Percentiles rank a stretch among this genome's conserved stretches.
Conservation (phyloP, 2,888 invertebrate species). For the Boloria selene region DNA sequence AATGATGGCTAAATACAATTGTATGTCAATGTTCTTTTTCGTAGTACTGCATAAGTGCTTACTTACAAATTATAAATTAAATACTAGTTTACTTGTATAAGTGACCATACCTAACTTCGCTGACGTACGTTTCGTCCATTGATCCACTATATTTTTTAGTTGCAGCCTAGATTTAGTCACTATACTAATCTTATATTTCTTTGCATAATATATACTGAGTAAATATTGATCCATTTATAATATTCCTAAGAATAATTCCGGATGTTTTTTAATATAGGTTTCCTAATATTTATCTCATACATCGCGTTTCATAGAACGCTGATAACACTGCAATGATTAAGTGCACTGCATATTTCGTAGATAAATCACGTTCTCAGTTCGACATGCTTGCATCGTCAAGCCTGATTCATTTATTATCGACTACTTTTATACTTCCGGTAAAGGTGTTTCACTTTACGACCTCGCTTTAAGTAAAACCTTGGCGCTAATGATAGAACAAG, state of each 20-base stretch:
- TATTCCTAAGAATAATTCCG: not conserved
- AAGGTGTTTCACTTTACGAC: constrained; percentile 15
- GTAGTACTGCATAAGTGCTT: no score
- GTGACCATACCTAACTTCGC: no score
- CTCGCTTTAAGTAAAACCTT: constrained; percentile 9
- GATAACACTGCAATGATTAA: constrained; percentile 27
- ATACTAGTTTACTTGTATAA: no score
- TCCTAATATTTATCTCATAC: constrained; percentile 12
- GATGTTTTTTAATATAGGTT: not conserved
- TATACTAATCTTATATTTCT: no score
- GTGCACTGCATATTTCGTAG: constrained; percentile 34
- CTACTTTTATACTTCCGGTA: constrained; percentile 23
- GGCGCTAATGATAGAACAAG: constrained; percentile 14
- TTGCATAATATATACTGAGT: no score
- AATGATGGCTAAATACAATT: no score
- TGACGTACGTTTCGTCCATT: no score
- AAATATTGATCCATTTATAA: no score
- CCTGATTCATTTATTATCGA: constrained; percentile 12
- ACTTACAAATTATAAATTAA: no score
- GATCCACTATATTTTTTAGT: no score
- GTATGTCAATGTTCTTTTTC: no score
- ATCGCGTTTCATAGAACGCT: constrained; percentile 16
- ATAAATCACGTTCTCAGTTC: constrained; percentile 42
- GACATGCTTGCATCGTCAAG: constrained; percentile 20
- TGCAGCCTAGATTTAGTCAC: no score